Evolutionary conservation across 2,113 vertebrate species (phyloP), one percentile per base, ranked within the genome.

Genomic region (Nibea coibor): DNA sequence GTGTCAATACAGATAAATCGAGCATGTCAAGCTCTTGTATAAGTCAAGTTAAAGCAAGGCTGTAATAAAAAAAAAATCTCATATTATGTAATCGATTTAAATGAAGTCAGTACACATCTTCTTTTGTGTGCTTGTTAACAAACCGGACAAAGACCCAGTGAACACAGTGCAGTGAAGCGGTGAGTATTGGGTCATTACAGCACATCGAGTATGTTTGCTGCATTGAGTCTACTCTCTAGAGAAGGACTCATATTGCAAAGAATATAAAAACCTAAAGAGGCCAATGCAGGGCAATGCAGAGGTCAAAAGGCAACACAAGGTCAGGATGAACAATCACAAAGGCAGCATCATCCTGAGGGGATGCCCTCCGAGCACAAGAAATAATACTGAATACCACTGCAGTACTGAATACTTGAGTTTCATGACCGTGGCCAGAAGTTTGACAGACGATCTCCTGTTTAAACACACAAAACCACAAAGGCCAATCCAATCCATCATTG

Each of bases 391-490:
- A 59, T 31, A 48, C 63, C 59, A 19, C 35, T 68, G 73, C 64
- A 85, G 72, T 26, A 26, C 24, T 26, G 54, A 66, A 82, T 67
- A 63, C 64, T 78, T 20, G 20, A 62, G 78, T 86, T 87, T 80
- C 80, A 39, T 35, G 59, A 51, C 68, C 12, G 72, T 35, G 75
- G 82, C 66, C 75, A 74, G 66, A 86, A 57, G 78, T 90, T 86
- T 91, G 81, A 90, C 88, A 86, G 87, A 82, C 22, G 83, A 89
- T 78, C 86, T 82, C 75, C 86, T 70, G 73, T 84, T 84, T 72
- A 87, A 92, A 91, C 81, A 88, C 78, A 86, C 59, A 75, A 73
- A 90, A 81, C 90, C 92, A 79, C 91, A 82, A 64, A 70, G 70
- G 70, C 83, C 85, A 72, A 76, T 61, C 78, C 87, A 72, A 89